A percentile compares a stretch with the other conserved stretches of the same genome.
These are phyloP conservation scores for Ethmia dodecea DNA, from an alignment of 2,888 invertebrate species.

Conservation along the genomic window DNA sequence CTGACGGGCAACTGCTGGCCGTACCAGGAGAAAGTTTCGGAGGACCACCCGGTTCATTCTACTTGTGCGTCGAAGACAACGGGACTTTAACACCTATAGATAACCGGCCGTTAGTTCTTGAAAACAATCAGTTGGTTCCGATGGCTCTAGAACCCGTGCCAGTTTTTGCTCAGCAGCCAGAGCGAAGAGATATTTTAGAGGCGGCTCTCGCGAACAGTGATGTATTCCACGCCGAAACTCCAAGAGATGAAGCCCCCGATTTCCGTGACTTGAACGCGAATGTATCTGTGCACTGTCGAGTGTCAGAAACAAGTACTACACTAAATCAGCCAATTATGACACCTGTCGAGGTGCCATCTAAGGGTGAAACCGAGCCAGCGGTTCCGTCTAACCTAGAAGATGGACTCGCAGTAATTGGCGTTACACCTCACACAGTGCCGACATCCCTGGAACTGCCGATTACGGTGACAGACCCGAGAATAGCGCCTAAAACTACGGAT, in stretches of 20 bases:
- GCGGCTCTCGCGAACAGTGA: conserved; percentile 87
- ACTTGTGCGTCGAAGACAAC: conserved; percentile 84
- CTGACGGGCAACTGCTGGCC: conserved; percentile 82
- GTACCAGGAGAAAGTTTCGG: conserved; percentile 85
- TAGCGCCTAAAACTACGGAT: conserved; percentile 74
- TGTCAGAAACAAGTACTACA: conserved; percentile 86
- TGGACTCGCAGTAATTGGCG: conserved; percentile 78
- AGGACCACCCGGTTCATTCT: conserved; percentile 84
- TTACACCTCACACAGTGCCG: conserved; percentile 77
- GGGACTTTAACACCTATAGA: conserved; percentile 84
- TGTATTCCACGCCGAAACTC: conserved; percentile 78
- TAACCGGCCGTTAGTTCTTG: conserved; percentile 79
- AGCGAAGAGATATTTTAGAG: conserved; percentile 84
- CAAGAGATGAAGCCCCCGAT: conserved; percentile 77
- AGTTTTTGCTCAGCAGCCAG: conserved; percentile 41
- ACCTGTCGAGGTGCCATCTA: conserved; percentile 84
- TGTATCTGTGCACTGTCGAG: conserved; percentile 76
- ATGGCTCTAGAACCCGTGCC: conserved; percentile 52
- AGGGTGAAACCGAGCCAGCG: conserved; percentile 44
- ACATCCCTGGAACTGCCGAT: conserved; percentile 86
- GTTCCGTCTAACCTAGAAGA: conserved; percentile 66
- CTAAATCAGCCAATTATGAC: conserved; percentile 91
- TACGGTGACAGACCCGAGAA: conserved; percentile 86
- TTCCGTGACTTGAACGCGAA: conserved; percentile 78
- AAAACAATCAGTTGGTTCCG: conserved; percentile 66